Conservation (phyloP, 30 jellyfish, hydroid and myxozoan species). For the Sanderia malayensis region DNA sequence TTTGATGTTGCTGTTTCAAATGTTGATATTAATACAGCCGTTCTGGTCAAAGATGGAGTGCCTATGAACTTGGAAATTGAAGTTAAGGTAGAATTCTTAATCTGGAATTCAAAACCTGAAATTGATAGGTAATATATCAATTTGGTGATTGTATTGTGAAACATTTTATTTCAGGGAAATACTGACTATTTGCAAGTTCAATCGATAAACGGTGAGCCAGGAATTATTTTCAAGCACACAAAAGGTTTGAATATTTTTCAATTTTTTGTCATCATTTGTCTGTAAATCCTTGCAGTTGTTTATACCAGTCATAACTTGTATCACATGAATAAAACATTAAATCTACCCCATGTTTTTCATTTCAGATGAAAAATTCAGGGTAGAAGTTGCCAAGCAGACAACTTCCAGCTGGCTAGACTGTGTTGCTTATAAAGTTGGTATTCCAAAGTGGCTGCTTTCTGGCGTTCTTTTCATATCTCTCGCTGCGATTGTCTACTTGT, state of each 20-base stretch:
- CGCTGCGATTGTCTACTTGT: conserved; percentile 33
- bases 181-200: neutral
- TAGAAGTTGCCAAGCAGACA: neutral
- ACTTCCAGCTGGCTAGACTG: conserved; percentile 56
- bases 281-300: too few species aligned
- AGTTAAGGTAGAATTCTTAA: conserved; percentile 22
- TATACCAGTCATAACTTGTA: too few species aligned
- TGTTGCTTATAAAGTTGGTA: conserved; percentile 54
- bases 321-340: too few species aligned
- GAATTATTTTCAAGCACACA: neutral
- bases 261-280: neutral
- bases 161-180: neutral
- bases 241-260: conserved; percentile 2
- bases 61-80: conserved; percentile 6
- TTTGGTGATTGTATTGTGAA: too few species aligned
- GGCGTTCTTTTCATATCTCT: conserved; percentile 36
- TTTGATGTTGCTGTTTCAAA: conserved; percentile 41
- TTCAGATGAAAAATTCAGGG: conserved; percentile 5
- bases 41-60: neutral
- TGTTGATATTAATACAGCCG: conserved; percentile 10
- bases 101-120: too few species aligned
- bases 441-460: conserved; percentile 61
- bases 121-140: too few species aligned
- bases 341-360: too few species aligned
- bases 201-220: neutral